Conservation (phyloP, 2,888 invertebrate genomes). For the Tillus elongatus region DNA sequence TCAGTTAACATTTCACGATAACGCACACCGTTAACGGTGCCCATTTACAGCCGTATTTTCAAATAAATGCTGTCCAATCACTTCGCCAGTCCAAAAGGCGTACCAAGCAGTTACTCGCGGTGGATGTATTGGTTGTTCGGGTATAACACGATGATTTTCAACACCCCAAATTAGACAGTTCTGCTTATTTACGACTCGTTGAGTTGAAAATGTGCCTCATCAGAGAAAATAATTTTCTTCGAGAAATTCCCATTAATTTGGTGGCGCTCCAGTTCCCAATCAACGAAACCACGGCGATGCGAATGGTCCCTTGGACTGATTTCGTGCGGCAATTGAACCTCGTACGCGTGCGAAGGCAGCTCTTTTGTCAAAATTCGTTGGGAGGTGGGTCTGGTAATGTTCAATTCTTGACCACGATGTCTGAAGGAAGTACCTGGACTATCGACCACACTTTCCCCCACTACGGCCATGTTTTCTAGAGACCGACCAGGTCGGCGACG, state of each 20-base stretch:
- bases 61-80: slow-evolving; percentile 22
- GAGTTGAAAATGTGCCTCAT: slow-evolving; percentile 13
- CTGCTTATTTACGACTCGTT: slow-evolving; percentile 21
- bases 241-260: slow-evolving; percentile 14
- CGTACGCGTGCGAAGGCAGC: slow-evolving; percentile 18
- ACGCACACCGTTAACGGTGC: slow-evolving; percentile 11
- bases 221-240: slow-evolving; percentile 12
- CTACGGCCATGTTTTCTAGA: slow-evolving; percentile 10
- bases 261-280: slow-evolving; percentile 14
- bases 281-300: slow-evolving; percentile 15
- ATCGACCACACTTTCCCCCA: slow-evolving; percentile 10
- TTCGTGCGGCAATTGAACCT: slow-evolving; percentile 18
- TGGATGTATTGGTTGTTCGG: slow-evolving; percentile 17
- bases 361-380: slow-evolving; percentile 12
- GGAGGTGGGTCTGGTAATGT: slow-evolving; percentile 10
- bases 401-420: slow-evolving; percentile 14
- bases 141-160: slow-evolving; percentile 18
- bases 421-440: slow-evolving; percentile 11
- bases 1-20: slow-evolving; percentile 12
- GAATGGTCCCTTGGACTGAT: slow-evolving; percentile 16
- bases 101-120: slow-evolving; percentile 22
- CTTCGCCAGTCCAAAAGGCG: slow-evolving; percentile 21
- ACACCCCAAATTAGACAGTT: slow-evolving; percentile 11
- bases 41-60: slow-evolving; percentile 10
- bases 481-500: slow-evolving; percentile 2